A percentile compares a stretch with the other conserved stretches of the same genome.
Evolutionary conservation across 2,888 invertebrate genomes (phyloP).

Genomic region (Caenorhabditis auriculariae): DNA sequence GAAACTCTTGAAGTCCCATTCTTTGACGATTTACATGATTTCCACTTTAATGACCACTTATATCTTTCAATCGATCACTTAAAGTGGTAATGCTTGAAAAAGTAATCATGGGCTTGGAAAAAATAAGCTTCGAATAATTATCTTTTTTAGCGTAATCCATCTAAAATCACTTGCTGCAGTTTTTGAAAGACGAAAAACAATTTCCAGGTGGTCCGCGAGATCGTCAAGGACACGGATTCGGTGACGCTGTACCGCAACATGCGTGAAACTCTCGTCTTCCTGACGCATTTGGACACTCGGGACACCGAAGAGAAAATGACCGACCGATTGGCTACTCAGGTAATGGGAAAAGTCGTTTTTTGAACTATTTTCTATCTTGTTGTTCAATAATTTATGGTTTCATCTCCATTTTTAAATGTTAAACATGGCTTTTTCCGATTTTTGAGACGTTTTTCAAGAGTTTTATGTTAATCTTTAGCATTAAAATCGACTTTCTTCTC

Average conservation of each 20-base stretch:
- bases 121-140: neutral
- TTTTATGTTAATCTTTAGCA: neutral
- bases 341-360: too few species aligned
- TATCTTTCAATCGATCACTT: too few species aligned
- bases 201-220: constrained; percentile 80
- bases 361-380: neutral
- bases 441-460: neutral
- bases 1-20: too few species aligned
- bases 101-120: neutral
- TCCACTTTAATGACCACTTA: too few species aligned
- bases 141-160: neutral
- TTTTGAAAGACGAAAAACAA: constrained; percentile 27
- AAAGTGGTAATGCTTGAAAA: too few species aligned
- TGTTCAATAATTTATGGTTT: neutral
- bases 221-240: constrained; percentile 99
- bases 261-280: constrained; percentile 76
- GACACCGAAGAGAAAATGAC: constrained; percentile 99
- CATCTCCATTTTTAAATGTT: neutral
- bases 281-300: constrained; percentile 95
- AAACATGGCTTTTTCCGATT: neutral
- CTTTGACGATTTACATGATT: too few species aligned
- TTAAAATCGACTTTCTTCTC: neutral
- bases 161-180: neutral
- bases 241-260: constrained; percentile 99
- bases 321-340: constrained; percentile 91